Conservation (phyloP, 2,797 vertebrate genomes). For the Buceros bicornis region DNA sequence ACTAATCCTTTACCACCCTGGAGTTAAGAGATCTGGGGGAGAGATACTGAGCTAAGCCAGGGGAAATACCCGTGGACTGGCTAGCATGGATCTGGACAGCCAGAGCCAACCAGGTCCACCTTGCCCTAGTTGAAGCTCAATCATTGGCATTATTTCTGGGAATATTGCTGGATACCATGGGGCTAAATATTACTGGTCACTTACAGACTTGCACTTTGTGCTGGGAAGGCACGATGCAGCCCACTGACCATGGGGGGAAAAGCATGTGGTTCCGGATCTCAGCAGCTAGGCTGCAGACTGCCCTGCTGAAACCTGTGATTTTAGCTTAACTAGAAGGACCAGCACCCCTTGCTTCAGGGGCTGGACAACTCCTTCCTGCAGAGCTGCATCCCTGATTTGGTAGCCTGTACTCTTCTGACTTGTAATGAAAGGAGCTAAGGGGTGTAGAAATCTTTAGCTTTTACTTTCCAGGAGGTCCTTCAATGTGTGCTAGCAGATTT, state of each 20-base stretch:
- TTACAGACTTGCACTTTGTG: not conserved
- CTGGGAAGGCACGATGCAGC: not conserved
- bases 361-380: not conserved
- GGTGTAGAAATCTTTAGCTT: not conserved
- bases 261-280: rapidly evolving
- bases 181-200: not conserved
- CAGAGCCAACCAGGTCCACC: not conserved
- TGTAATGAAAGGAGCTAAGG: not conserved
- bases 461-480: not conserved
- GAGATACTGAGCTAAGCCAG: not conserved
- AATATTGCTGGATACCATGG: rapidly evolving
- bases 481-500: not conserved
- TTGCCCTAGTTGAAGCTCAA: not conserved
- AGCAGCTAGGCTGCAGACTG: not conserved
- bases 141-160: not conserved
- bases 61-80: not conserved
- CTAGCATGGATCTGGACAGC: not conserved
- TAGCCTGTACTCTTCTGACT: not conserved
- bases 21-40: not conserved
- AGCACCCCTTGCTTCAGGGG: not conserved
- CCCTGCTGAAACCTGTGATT: not conserved
- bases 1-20: not conserved
- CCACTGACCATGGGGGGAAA: rapidly evolving
- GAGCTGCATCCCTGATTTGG: not conserved
- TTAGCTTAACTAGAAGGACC: not conserved